Evolutionary conservation across 2,797 vertebrate genomes (phyloP).

Genomic region (Microtus californicus): DNA sequence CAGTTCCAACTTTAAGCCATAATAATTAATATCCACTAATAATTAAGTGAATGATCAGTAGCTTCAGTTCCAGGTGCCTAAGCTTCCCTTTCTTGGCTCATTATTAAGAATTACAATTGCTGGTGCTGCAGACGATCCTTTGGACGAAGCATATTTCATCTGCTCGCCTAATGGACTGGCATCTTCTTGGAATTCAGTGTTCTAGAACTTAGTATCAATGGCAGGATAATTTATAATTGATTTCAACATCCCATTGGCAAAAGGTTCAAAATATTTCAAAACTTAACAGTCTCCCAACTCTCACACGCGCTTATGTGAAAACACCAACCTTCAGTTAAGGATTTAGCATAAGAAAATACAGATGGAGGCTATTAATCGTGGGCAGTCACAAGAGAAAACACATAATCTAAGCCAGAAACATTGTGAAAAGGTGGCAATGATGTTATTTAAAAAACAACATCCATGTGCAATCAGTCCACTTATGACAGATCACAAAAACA

Average conservation of each 20-base stretch:
- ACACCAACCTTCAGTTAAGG: conserved; percentile 40
- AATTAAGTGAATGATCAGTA: conserved; percentile 62
- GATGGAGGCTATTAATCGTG: background rate
- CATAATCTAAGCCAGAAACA: background rate
- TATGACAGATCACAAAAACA: conserved; percentile 18
- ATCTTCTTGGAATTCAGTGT: conserved; percentile 73
- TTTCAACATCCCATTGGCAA: conserved; percentile 28
- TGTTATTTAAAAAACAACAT: background rate
- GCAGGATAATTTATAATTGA: conserved; percentile 63
- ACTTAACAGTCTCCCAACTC: conserved; percentile 35
- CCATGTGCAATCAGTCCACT: conserved; percentile 16
- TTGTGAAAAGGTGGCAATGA: background rate
- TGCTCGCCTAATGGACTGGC: conserved; percentile 69
- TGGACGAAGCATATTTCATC: conserved; percentile 71
- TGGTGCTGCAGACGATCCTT: conserved; percentile 64
- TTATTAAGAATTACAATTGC: conserved; percentile 75
- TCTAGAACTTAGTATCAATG: conserved; percentile 47
- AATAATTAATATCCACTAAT: conserved; percentile 74
- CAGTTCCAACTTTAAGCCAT: conserved; percentile 58
- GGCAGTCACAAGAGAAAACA: conserved; percentile 18
- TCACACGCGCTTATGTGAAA: conserved; percentile 46
- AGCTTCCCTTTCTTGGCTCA: conserved; percentile 57
- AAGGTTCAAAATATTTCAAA: conserved; percentile 15
- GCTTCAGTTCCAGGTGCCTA: conserved; percentile 55
- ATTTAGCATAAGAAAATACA: background rate